Evolutionary conservation across 2,113 vertebrate species (phyloP).

Genomic region (Sapajus apella): DNA sequence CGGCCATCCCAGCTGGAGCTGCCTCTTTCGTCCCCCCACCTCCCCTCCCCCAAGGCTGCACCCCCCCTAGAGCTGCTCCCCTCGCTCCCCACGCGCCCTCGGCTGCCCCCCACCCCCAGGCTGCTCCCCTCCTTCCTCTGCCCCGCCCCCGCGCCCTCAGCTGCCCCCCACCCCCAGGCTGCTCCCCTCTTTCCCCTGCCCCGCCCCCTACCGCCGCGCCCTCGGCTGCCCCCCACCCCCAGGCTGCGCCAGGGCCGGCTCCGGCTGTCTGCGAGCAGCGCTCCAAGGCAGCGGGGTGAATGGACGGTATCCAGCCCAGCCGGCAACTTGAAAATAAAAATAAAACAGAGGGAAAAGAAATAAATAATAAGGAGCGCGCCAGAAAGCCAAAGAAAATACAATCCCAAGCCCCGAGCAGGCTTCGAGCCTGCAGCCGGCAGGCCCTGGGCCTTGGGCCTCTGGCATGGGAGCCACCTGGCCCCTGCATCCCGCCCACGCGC

Average conservation of each 20-base stretch:
- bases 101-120: neutral
- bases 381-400: constrained; percentile 82
- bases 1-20: fast-evolving
- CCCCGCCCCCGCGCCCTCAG: fast-evolving
- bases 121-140: neutral
- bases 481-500: neutral
- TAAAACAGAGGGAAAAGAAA: constrained; percentile 78
- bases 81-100: neutral
- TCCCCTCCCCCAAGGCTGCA: neutral
- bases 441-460: constrained; percentile 33
- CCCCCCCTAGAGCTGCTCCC: neutral
- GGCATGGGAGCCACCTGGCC: neutral
- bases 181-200: fast-evolving
- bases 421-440: constrained; percentile 62
- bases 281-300: constrained; percentile 73
- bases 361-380: constrained; percentile 71
- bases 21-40: neutral
- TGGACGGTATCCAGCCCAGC: constrained; percentile 32
- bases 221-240: neutral
- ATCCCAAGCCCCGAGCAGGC: constrained; percentile 20
- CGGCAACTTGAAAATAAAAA: constrained; percentile 79
- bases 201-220: neutral
- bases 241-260: constrained; percentile 1
- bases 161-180: neutral
- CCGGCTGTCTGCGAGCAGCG: neutral